Conservation (phyloP, 2,113 vertebrate species). For the Amia ocellicauda region DNA sequence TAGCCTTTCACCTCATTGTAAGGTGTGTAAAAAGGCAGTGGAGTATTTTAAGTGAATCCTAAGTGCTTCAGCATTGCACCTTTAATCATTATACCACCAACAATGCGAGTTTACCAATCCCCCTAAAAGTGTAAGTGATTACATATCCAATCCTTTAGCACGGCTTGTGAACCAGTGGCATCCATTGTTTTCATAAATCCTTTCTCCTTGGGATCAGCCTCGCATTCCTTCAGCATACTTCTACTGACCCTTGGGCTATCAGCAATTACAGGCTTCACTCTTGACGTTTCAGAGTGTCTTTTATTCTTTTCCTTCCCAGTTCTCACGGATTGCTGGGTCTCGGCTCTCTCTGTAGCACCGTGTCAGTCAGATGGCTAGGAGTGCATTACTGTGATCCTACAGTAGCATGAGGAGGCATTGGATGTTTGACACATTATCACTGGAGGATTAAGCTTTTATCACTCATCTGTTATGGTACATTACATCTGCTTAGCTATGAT, state of each 20-base stretch:
- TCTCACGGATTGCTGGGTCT: constrained; percentile 11
- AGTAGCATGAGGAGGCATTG: neutral
- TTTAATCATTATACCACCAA: constrained; percentile 10
- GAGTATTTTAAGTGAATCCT: constrained; percentile 24
- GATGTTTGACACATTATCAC: constrained; percentile 8
- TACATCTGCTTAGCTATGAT: constrained; percentile 1
- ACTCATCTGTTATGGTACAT: constrained; percentile 3
- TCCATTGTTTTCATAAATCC: constrained; percentile 22
- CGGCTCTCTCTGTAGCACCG: neutral
- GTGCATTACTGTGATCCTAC: neutral
- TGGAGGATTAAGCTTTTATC: neutral
- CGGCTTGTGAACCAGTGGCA: neutral
- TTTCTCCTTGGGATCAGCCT: neutral
- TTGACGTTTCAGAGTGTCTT: constrained; percentile 9
- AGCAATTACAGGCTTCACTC: constrained; percentile 4
- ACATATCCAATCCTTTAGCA: neutral
- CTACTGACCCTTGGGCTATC: constrained; percentile 20
- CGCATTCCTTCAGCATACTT: constrained; percentile 24
- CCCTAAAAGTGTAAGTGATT: neutral
- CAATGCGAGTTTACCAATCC: neutral
- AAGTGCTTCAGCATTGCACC: constrained; percentile 1
- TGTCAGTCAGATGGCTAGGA: neutral
- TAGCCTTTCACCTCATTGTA: neutral
- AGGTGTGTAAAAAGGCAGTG: constrained; percentile 8
- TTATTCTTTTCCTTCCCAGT: neutral